phyloP scores from a whole-genome alignment of 1,140 invertebrate species.

The Nasonia vitripennis region DNA sequence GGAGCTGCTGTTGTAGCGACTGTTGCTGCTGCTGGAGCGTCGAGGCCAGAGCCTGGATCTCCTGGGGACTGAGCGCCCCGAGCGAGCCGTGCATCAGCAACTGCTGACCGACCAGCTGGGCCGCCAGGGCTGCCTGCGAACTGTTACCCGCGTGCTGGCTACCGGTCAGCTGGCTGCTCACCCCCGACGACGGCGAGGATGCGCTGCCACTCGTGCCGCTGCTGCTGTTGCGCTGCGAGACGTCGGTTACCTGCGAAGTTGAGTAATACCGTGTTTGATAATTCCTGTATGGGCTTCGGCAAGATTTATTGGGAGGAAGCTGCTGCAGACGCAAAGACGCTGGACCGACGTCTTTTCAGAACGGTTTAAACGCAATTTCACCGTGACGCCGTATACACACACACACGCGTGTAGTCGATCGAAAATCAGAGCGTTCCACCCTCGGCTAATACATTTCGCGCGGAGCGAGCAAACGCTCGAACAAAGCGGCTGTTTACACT shows the following conservation, averaged over 20 bases:
- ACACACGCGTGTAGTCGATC: slow-evolving; percentile 17
- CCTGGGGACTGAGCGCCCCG: slow-evolving; percentile 76
- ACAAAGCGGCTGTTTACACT: slow-evolving; percentile 67
- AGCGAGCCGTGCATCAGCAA: slow-evolving; percentile 76
- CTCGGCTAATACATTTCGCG: slow-evolving; percentile 59
- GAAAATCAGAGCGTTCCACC: slow-evolving; percentile 56
- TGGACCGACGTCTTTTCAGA: neutral
- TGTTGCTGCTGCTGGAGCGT: slow-evolving; percentile 81
- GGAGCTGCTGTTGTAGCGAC: slow-evolving; percentile 79
- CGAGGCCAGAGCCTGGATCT: slow-evolving; percentile 80
- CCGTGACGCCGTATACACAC: slow-evolving; percentile 2
- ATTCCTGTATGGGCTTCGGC: neutral
- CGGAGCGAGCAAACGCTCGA: slow-evolving; percentile 58
- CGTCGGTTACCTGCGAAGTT: slow-evolving; percentile 74
- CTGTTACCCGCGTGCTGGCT: slow-evolving; percentile 70
- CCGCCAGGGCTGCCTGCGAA: slow-evolving; percentile 79
- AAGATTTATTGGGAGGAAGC: neutral
- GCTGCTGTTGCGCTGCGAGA: slow-evolving; percentile 75
- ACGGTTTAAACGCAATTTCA: slow-evolving; percentile 13
- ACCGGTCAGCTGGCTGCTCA: slow-evolving; percentile 75
- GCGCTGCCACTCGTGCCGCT: slow-evolving; percentile 73
- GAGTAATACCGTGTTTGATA: neutral
- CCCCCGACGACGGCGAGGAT: slow-evolving; percentile 77
- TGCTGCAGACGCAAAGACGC: neutral
- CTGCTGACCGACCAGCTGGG: slow-evolving; percentile 80